A percentile compares a stretch with the other conserved stretches of the same genome.
These are phyloP conservation scores for Poicephalus gulielmi DNA, from an alignment of 2,113 vertebrate genomes.

Conservation along the genomic window DNA sequence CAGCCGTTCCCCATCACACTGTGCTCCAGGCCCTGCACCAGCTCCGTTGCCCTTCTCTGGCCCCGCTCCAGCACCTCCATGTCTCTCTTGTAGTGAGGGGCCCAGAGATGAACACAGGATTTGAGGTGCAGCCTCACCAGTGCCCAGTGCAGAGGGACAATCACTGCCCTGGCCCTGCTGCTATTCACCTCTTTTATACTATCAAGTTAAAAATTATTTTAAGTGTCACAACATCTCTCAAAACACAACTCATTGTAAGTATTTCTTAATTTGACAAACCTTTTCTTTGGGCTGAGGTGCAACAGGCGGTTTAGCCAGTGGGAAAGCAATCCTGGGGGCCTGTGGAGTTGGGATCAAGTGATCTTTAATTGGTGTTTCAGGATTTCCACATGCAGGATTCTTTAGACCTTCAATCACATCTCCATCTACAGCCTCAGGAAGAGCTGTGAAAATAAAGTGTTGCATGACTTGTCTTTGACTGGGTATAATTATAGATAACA, in stretches of 20 bases:
- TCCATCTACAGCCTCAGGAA: constrained; percentile 74
- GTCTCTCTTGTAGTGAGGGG: background rate
- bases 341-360: constrained; percentile 80
- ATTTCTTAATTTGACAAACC: constrained; percentile 51
- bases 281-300: constrained; percentile 79
- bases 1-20: too few species aligned
- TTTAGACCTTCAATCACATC: constrained; percentile 47
- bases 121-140: background rate
- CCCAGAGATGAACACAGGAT: background rate
- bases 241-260: background rate
- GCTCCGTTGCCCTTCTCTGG: too few species aligned
- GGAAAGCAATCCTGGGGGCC: constrained; percentile 87
- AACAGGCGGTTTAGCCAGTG: constrained; percentile 84
- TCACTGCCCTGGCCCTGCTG: background rate
- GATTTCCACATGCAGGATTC: constrained; percentile 27
- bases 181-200: background rate
- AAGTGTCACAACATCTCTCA: background rate
- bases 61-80: too few species aligned
- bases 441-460: constrained; percentile 64
- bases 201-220: background rate
- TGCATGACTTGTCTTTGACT: background rate
- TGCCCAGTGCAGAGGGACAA: background rate
- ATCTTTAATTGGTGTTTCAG: constrained; percentile 36
- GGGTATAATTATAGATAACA: background rate
- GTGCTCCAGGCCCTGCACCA: too few species aligned